phyloP scores from a whole-genome alignment of 2,113 vertebrate species.

The Rhinolophus sinicus region DNA sequence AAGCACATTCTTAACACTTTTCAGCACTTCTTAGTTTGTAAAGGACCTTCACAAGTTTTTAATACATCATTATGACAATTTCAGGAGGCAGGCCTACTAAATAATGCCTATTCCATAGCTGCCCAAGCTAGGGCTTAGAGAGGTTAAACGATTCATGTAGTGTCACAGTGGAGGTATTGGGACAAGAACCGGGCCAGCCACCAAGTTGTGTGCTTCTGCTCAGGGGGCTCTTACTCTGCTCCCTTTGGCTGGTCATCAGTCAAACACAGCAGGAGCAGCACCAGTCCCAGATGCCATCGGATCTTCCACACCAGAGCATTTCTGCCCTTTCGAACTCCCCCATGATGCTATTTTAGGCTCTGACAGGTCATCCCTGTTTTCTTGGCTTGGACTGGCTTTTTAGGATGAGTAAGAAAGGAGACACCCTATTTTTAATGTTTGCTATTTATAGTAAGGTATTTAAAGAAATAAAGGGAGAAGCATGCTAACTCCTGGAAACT shows the following conservation, averaged over 20 bases:
- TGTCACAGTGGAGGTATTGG: background rate
- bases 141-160: constrained; percentile 27
- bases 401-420: constrained; percentile 74
- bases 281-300: constrained; percentile 2
- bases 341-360: constrained; percentile 75
- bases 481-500: constrained; percentile 41
- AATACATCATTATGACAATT: constrained; percentile 20
- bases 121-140: constrained; percentile 38
- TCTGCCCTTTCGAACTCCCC: constrained; percentile 70
- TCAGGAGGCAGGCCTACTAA: constrained; percentile 30
- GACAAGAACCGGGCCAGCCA: constrained; percentile 23
- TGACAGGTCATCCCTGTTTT: constrained; percentile 71
- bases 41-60: constrained; percentile 32
- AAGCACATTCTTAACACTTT: constrained; percentile 37
- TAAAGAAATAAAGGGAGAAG: constrained; percentile 64
- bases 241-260: constrained; percentile 32
- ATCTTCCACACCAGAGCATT: constrained; percentile 46
- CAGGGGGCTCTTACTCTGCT: constrained; percentile 34
- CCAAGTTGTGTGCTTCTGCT: constrained; percentile 13
- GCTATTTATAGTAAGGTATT: constrained; percentile 76
- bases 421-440: constrained; percentile 71
- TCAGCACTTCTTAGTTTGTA: background rate
- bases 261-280: constrained; percentile 35
- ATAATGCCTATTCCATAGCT: constrained; percentile 49
- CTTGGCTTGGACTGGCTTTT: constrained; percentile 61